Evolutionary conservation across 2,113 vertebrate species (phyloP).

Genomic region (Vanacampus margaritifer): DNA sequence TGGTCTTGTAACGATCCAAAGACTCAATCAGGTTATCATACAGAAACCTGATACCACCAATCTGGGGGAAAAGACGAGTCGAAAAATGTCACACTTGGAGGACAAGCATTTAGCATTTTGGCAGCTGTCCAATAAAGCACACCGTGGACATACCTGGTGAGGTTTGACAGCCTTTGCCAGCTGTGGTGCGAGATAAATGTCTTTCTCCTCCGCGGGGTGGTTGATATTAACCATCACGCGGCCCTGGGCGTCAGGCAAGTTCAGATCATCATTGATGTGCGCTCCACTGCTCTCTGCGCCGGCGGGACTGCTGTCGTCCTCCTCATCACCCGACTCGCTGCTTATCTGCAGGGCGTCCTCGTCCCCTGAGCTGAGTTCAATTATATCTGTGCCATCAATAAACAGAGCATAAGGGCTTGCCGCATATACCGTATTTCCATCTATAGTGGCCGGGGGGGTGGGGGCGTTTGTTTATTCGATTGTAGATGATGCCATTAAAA

Average conservation of each 20-base stretch:
- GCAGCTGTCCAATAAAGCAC: neutral
- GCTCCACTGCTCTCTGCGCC: slow-evolving; percentile 88
- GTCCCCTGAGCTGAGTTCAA: slow-evolving; percentile 95
- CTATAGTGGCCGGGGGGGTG: neutral
- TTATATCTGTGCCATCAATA: slow-evolving; percentile 78
- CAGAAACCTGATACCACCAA: slow-evolving; percentile 95
- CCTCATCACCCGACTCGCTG: slow-evolving; percentile 91
- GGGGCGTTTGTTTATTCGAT: neutral
- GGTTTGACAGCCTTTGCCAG: slow-evolving; percentile 94
- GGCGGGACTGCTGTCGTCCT: slow-evolving; percentile 71
- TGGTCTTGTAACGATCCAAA: slow-evolving; percentile 91
- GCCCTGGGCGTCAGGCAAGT: slow-evolving; percentile 88
- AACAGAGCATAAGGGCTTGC: slow-evolving; percentile 11
- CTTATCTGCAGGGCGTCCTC: slow-evolving; percentile 89
- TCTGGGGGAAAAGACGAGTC: slow-evolving; percentile 64
- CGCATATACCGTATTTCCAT: neutral
- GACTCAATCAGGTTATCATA: slow-evolving; percentile 98
- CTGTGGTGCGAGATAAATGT: slow-evolving; percentile 91
- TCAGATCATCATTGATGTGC: slow-evolving; percentile 89
- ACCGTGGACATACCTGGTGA: slow-evolving; percentile 82
- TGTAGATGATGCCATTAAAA: neutral
- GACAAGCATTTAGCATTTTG: neutral
- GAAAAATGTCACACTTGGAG: slow-evolving; percentile 1
- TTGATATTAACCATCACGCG: slow-evolving; percentile 94
- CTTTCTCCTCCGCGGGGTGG: slow-evolving; percentile 92